Conservation (phyloP, 1,140 invertebrate species). For the Lasioglossum baleicum region DNA sequence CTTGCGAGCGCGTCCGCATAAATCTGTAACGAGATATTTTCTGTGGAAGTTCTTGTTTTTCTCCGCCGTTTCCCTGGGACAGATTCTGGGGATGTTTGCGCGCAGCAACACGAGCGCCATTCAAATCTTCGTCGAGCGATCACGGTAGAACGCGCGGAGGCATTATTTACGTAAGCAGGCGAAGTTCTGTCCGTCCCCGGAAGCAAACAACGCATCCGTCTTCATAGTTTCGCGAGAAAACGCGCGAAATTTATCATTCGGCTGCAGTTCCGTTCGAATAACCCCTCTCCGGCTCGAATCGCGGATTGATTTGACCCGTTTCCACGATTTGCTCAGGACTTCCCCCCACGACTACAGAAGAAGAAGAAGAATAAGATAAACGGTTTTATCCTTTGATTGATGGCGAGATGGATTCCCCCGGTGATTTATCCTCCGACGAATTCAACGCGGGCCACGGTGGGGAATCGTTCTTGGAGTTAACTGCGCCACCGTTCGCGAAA, state of each 20-base stretch:
- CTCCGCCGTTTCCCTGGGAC: background rate
- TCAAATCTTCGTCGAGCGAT: background rate
- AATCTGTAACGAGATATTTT: background rate
- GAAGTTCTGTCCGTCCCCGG: background rate
- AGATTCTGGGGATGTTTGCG: background rate
- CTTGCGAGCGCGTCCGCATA: background rate
- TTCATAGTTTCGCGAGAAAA: conserved; percentile 1
- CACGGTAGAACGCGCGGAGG: background rate
- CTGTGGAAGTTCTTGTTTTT: background rate
- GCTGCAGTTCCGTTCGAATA: background rate
- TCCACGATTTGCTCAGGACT: background rate
- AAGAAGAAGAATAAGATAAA: conserved; percentile 2
- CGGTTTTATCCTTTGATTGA: conserved; percentile 21
- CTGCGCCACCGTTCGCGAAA: background rate
- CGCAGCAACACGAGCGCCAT: background rate
- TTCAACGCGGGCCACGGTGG: background rate
- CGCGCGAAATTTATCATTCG: conserved; percentile 22
- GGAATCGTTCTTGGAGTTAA: background rate
- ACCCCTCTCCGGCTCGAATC: background rate
- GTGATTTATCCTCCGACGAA: background rate
- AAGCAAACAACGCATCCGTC: conserved; percentile 39
- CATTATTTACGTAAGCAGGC: conserved; percentile 6
- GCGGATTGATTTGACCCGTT: conserved; percentile 12
- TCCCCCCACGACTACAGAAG: too few species aligned
- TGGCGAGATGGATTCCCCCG: background rate